Percentiles rank a stretch among this genome's conserved stretches.
Evolutionary conservation across 2,113 vertebrate species (phyloP).

Genomic region (Nesogale talazaci): DNA sequence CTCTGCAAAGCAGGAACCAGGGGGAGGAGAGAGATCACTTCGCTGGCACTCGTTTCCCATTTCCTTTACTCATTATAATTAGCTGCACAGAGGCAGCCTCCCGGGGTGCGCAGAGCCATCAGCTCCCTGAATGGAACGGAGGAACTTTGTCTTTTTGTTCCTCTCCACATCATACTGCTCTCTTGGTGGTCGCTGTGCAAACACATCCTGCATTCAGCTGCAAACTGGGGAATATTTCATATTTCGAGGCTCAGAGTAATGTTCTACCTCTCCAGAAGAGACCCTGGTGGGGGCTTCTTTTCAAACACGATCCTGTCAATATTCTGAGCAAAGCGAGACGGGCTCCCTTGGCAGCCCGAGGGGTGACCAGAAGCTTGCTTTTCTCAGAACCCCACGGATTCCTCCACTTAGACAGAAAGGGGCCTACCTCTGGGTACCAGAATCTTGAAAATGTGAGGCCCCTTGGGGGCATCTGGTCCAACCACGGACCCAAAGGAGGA

Average conservation of each 20-base stretch:
- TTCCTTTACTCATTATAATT: constrained; percentile 73
- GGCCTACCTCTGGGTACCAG: neutral
- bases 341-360: neutral
- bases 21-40: constrained; percentile 55
- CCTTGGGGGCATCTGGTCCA: neutral
- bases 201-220: constrained; percentile 65
- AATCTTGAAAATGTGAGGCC: neutral
- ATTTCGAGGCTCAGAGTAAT: constrained; percentile 67
- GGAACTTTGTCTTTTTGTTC: constrained; percentile 63
- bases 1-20: constrained; percentile 51
- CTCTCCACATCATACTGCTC: constrained; percentile 66
- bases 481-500: neutral
- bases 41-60: constrained; percentile 15
- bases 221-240: constrained; percentile 63
- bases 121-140: neutral
- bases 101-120: constrained; percentile 53
- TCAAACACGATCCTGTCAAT: neutral
- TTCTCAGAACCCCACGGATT: neutral
- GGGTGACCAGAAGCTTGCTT: neutral
- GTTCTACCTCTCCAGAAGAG: constrained; percentile 42
- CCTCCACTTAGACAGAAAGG: neutral
- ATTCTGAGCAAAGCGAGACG: neutral
- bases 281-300: neutral
- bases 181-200: constrained; percentile 66
- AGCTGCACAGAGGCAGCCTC: constrained; percentile 63